Percentiles rank a stretch among this genome's conserved stretches.
phyloP scores from a whole-genome alignment of 2,888 invertebrate genomes.

The Machimus atricapillus region DNA sequence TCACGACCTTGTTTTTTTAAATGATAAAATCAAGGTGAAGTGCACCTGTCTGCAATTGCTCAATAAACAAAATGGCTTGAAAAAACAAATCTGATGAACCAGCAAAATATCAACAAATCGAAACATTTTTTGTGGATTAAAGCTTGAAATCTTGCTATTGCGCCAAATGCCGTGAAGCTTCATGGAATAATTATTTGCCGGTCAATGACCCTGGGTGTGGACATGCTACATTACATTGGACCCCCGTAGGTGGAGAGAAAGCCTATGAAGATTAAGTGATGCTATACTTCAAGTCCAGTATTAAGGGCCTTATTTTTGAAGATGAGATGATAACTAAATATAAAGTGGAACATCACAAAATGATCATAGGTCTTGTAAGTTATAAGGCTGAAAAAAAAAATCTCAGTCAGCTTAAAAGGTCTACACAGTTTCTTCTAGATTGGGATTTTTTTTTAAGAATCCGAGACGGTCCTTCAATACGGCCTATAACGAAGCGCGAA shows the following conservation, averaged over 20 bases:
- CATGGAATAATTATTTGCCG: background rate
- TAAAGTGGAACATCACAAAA: no score
- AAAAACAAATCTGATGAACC: background rate
- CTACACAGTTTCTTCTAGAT: background rate
- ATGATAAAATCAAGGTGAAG: background rate
- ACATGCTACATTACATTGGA: background rate
- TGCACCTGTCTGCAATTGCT: background rate
- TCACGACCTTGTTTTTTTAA: background rate
- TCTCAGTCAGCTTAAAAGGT: background rate
- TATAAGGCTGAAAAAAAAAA: no score
- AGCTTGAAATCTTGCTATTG: background rate
- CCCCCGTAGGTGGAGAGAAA: background rate
- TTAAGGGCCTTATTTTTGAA: background rate
- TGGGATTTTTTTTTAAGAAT: background rate
- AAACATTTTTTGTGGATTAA: background rate
- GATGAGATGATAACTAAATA: background rate
- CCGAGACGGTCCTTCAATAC: background rate
- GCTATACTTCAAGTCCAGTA: background rate
- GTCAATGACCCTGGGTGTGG: background rate
- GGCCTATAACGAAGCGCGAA: background rate
- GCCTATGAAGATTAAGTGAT: background rate
- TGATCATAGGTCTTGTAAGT: no score
- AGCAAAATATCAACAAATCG: background rate
- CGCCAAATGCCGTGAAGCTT: background rate
- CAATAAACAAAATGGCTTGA: background rate